phyloP scores from a whole-genome alignment of 2,888 invertebrate species.

The Microctonus aethiopoides region DNA sequence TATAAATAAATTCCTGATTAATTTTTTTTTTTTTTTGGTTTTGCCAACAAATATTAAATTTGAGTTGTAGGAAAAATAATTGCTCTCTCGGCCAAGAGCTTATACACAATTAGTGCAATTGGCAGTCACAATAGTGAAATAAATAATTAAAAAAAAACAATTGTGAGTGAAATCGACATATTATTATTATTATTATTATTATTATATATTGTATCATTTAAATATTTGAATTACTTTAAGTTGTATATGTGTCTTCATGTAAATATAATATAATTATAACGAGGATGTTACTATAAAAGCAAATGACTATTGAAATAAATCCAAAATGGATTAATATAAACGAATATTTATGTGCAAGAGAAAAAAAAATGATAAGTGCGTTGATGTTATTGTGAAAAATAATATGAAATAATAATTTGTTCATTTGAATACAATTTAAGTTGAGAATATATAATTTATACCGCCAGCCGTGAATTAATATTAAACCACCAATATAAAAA shows the following conservation, averaged over 20 bases:
- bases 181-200: no score
- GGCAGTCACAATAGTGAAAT: slow-evolving; percentile 41
- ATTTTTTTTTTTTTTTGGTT: background rate
- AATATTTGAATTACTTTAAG: slow-evolving; percentile 52
- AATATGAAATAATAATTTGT: slow-evolving; percentile 21
- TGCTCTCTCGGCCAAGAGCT: slow-evolving; percentile 23
- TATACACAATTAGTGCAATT: slow-evolving; percentile 49
- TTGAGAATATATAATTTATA: slow-evolving; percentile 29
- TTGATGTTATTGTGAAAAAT: slow-evolving; percentile 41
- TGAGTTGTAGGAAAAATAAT: slow-evolving; percentile 12
- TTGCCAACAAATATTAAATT: slow-evolving; percentile 13
- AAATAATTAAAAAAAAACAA: slow-evolving; percentile 35
- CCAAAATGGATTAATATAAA: slow-evolving; percentile 56
- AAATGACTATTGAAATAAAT: slow-evolving; percentile 51
- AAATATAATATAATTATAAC: slow-evolving; percentile 61
- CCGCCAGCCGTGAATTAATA: slow-evolving; percentile 34
- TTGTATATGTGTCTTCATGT: slow-evolving; percentile 62
- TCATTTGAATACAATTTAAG: slow-evolving; percentile 29
- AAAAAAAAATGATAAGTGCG: background rate
- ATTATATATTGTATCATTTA: slow-evolving; percentile 46
- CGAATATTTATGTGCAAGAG: slow-evolving; percentile 54
- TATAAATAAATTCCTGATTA: no score
- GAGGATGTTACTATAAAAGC: slow-evolving; percentile 55
- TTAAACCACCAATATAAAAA: background rate
- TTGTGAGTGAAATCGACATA: slow-evolving; percentile 43